phyloP scores from a whole-genome alignment of 2,888 invertebrate species.

The Pachydiplax longipennis region DNA sequence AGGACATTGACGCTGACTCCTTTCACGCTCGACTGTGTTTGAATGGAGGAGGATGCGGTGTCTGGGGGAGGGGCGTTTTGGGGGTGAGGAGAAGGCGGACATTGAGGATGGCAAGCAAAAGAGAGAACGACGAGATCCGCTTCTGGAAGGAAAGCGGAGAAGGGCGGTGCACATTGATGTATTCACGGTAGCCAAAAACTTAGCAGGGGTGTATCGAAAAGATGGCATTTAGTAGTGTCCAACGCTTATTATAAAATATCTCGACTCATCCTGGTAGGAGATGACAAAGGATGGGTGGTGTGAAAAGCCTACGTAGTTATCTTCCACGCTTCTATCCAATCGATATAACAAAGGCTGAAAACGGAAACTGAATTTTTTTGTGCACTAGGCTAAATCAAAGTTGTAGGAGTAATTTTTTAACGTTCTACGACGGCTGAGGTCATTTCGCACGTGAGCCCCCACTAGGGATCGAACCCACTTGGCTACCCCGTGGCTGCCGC shows the following conservation, averaged over 20 bases:
- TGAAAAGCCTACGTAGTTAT: not conserved
- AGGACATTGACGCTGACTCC: constrained; percentile 34
- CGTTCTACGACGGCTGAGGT: too few species aligned
- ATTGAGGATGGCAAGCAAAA: too few species aligned
- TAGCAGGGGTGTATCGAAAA: not conserved
- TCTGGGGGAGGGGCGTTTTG: not conserved
- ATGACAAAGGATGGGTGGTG: not conserved
- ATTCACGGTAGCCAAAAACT: not conserved
- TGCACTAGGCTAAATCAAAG: too few species aligned
- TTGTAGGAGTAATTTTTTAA: too few species aligned
- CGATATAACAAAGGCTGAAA: too few species aligned
- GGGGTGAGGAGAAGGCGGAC: not conserved
- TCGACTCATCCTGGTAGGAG: not conserved
- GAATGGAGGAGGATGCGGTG: not conserved
- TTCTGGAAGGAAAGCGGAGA: not conserved
- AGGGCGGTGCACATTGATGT: not conserved
- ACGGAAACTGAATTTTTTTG: too few species aligned
- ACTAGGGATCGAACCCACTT: too few species aligned
- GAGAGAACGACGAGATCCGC: not conserved
- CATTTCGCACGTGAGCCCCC: too few species aligned
- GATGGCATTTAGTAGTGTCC: not conserved
- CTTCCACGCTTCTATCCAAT: too few species aligned
- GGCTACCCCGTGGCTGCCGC: too few species aligned
- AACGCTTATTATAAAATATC: not conserved
- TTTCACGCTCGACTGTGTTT: constrained; percentile 41